These are phyloP conservation scores for Drosophila yakuba DNA, from an alignment of 1,140 invertebrate species.

Conservation along the genomic window DNA sequence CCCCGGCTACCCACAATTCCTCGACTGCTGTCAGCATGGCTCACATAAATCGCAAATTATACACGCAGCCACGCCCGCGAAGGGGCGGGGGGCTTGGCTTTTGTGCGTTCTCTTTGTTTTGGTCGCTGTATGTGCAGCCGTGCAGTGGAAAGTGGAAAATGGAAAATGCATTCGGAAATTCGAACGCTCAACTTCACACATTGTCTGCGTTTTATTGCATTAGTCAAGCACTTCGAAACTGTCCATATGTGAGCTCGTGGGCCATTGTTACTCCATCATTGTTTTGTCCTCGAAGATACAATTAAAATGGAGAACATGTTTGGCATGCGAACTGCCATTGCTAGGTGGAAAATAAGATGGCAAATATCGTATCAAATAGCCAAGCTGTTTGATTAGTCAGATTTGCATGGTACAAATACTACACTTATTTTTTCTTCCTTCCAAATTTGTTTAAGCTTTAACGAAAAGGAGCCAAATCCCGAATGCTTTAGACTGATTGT, in stretches of 20 bases:
- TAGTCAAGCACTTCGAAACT: conserved; percentile 36
- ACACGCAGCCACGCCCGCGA: conserved; percentile 68
- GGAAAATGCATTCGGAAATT: conserved; percentile 78
- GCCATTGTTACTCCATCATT: conserved; percentile 29
- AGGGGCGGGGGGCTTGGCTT: conserved; percentile 58
- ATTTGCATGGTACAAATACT: too few species aligned
- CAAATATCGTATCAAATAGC: not conserved
- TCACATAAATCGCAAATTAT: conserved; percentile 83
- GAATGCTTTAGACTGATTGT: not conserved
- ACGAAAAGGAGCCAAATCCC: not conserved
- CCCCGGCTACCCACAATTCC: not conserved
- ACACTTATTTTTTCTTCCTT: too few species aligned
- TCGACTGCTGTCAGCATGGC: conserved; percentile 56
- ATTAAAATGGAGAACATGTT: conserved; percentile 23
- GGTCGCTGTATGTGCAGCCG: conserved; percentile 23
- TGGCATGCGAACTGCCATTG: not conserved
- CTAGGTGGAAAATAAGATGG: not conserved
- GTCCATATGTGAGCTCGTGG: conserved; percentile 14
- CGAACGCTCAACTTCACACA: conserved; percentile 77
- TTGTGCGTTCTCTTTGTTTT: conserved; percentile 69
- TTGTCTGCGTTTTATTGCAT: conserved; percentile 78
- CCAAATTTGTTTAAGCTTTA: not conserved
- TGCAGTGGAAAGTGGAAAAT: conserved; percentile 63
- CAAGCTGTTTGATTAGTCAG: too few species aligned
- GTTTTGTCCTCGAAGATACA: conserved; percentile 9